Percentiles rank a stretch among this genome's conserved stretches.
These are phyloP conservation scores for Romanogobio albipinnatus DNA, from an alignment of 2,113 vertebrate species.

Conservation along the genomic window DNA sequence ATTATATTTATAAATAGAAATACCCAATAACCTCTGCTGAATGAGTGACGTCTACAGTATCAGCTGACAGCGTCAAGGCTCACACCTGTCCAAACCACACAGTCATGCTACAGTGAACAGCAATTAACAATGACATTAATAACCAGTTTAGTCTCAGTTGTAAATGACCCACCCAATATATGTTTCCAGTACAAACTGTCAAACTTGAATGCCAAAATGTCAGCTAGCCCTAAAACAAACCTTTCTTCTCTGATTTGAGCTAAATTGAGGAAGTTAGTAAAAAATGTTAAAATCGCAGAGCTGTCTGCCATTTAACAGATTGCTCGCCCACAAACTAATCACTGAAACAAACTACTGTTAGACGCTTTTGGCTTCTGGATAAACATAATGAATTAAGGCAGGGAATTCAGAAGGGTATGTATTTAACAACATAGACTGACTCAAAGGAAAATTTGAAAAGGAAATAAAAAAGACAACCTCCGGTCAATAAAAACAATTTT, in stretches of 20 bases:
- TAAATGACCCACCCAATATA: slow-evolving; percentile 28
- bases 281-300: slow-evolving; percentile 58
- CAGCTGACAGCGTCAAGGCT: slow-evolving; percentile 11
- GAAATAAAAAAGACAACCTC: neutral
- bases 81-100: slow-evolving; percentile 34
- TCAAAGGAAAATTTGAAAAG: neutral
- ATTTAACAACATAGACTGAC: neutral
- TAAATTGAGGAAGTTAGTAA: slow-evolving; percentile 30
- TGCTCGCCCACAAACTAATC: slow-evolving; percentile 1
- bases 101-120: slow-evolving; percentile 18
- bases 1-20: slow-evolving; percentile 21
- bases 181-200: slow-evolving; percentile 19
- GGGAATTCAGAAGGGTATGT: neutral
- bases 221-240: slow-evolving; percentile 24
- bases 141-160: slow-evolving; percentile 26
- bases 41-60: slow-evolving; percentile 9
- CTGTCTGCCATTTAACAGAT: neutral
- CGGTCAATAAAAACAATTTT: slow-evolving; percentile 33
- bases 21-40: neutral
- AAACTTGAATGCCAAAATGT: slow-evolving; percentile 31
- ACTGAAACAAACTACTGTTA: slow-evolving; percentile 7
- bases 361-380: neutral
- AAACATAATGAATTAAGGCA: neutral
- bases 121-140: slow-evolving; percentile 47
- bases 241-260: slow-evolving; percentile 7